These are phyloP conservation scores for Garra rufa DNA, from an alignment of 2,113 vertebrate species.

Conservation along the genomic window DNA sequence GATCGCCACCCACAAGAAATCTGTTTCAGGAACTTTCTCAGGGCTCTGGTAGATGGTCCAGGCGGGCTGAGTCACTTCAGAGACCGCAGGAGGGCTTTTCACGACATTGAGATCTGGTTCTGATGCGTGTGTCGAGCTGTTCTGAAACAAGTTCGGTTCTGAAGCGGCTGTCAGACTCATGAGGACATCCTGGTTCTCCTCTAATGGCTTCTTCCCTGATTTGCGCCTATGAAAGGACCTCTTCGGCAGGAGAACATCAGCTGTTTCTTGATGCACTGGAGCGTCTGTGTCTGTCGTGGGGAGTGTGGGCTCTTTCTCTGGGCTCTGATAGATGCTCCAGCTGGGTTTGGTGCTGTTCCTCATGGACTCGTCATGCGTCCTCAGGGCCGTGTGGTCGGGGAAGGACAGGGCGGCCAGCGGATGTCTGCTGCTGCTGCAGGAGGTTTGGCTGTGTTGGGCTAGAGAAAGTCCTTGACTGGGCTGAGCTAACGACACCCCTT, in stretches of 20 bases:
- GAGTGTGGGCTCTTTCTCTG: conserved; percentile 25
- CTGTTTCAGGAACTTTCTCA: neutral
- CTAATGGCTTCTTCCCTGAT: neutral
- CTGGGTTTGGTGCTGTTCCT: neutral
- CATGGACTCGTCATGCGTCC: neutral
- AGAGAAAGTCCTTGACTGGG: conserved; percentile 50
- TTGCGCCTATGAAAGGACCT: conserved; percentile 15
- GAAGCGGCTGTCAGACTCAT: conserved; percentile 25
- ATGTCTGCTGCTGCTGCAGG: conserved; percentile 60
- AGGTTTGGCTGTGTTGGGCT: conserved; percentile 24
- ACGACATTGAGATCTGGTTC: conserved; percentile 32
- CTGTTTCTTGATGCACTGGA: neutral
- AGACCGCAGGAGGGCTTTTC: neutral
- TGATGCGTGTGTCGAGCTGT: neutral
- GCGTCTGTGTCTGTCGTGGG: neutral
- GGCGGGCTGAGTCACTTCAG: accelerated
- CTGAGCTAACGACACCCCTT: conserved; percentile 55
- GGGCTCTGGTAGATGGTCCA: conserved; percentile 64
- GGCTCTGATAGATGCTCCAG: conserved; percentile 66
- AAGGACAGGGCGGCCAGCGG: conserved; percentile 51
- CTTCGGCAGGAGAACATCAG: conserved; percentile 29
- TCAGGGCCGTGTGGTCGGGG: conserved; percentile 61
- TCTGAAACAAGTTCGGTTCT: conserved; percentile 11
- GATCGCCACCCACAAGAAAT: neutral
- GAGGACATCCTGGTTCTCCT: conserved; percentile 7